A percentile compares a stretch with the other conserved stretches of the same genome.
Evolutionary conservation across 1,140 invertebrate genomes (phyloP).

Genomic region (Matsumurasca onukii): DNA sequence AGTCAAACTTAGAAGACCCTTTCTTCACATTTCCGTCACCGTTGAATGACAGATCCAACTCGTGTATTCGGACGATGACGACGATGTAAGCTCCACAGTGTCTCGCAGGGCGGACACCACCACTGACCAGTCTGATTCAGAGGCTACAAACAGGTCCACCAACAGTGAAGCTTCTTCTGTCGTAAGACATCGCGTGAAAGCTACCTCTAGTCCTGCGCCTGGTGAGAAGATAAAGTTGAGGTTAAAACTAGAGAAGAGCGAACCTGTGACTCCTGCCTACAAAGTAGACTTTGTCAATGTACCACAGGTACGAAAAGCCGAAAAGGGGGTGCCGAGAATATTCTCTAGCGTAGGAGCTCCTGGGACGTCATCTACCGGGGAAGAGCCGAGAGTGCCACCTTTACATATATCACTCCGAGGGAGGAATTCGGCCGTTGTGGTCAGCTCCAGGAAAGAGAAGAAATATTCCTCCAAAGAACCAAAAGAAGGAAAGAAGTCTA

Average conservation of each 20-base stretch:
- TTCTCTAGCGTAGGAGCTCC: slow-evolving; percentile 36
- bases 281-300: slow-evolving; percentile 75
- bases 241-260: slow-evolving; percentile 79
- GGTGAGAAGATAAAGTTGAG: slow-evolving; percentile 82
- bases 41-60: slow-evolving; percentile 57
- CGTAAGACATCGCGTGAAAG: slow-evolving; percentile 32
- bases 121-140: slow-evolving; percentile 64
- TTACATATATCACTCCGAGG: slow-evolving; percentile 86
- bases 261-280: slow-evolving; percentile 72
- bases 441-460: slow-evolving; percentile 73
- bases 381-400: slow-evolving; percentile 79
- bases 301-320: slow-evolving; percentile 52
- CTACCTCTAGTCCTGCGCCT: slow-evolving; percentile 39
- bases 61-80: slow-evolving; percentile 54
- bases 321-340: slow-evolving; percentile 51
- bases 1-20: slow-evolving; percentile 48
- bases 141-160: slow-evolving; percentile 58
- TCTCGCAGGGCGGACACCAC: slow-evolving; percentile 53
- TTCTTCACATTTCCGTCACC: slow-evolving; percentile 58
- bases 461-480: slow-evolving; percentile 47
- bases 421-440: slow-evolving; percentile 83
- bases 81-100: slow-evolving; percentile 41
- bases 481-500: slow-evolving; percentile 33
- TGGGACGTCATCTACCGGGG: background rate
- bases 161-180: slow-evolving; percentile 50